Evolutionary conservation across 2,888 invertebrate genomes (phyloP).

Genomic region (Nysson spinosus): DNA sequence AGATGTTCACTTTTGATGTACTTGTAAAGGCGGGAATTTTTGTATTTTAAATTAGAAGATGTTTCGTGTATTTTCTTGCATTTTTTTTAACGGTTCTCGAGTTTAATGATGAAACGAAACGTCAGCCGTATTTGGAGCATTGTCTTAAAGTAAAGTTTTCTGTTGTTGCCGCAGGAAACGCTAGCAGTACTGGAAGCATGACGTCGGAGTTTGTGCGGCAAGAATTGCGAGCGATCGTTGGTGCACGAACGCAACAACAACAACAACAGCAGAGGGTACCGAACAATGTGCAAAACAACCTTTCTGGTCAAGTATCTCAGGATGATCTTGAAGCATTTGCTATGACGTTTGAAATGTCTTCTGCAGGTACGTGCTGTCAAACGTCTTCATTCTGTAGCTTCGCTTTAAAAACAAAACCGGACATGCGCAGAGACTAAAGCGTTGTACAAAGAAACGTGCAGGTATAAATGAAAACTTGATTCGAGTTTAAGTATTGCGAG

Average conservation of each 20-base stretch:
- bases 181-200: constrained; percentile 80
- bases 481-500: too few species aligned
- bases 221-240: constrained; percentile 92
- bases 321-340: constrained; percentile 85
- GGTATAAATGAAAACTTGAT: not conserved
- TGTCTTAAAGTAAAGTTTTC: not conserved
- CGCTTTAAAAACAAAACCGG: not conserved
- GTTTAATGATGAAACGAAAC: too few species aligned
- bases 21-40: too few species aligned
- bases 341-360: constrained; percentile 84
- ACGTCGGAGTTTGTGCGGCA: constrained; percentile 94
- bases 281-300: constrained; percentile 74
- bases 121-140: not conserved
- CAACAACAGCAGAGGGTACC: constrained; percentile 74
- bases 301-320: constrained; percentile 78
- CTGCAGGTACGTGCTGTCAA: constrained; percentile 79
- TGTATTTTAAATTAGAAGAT: too few species aligned
- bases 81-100: too few species aligned
- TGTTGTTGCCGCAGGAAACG: constrained; percentile 77
- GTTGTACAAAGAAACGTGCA: not conserved
- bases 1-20: too few species aligned
- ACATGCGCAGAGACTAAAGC: not conserved
- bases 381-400: not conserved
- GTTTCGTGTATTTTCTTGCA: too few species aligned
- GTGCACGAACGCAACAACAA: constrained; percentile 83